Percentiles rank a stretch among this genome's conserved stretches.
phyloP scores from a whole-genome alignment of 53 echinoderm and acorn worm genomes.

The Paracentrotus lividus region DNA sequence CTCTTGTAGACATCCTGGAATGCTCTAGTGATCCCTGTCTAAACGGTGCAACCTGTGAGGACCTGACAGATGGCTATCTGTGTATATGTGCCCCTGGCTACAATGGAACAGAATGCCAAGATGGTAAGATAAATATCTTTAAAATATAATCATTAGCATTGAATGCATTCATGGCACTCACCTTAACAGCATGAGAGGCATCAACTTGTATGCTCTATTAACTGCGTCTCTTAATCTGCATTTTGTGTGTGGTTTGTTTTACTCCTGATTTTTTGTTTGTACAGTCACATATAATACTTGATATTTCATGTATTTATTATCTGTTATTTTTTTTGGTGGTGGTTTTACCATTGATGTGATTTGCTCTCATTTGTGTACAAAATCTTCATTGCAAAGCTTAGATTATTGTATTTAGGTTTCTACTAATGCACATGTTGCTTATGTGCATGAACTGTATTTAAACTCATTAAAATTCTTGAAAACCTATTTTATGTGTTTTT shows the following conservation, averaged over 20 bases:
- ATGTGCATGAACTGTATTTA: too few relatives aligned
- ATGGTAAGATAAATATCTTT: background rate
- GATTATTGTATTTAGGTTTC: too few relatives aligned
- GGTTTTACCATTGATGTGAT: background rate
- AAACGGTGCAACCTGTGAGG: conserved; percentile 56
- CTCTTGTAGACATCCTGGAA: conserved; percentile 35
- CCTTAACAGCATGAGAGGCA: background rate
- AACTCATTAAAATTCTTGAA: too few relatives aligned
- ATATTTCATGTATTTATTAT: background rate
- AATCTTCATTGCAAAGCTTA: too few relatives aligned
- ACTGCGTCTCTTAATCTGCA: background rate
- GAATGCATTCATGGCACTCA: background rate
- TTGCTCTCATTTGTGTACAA: background rate
- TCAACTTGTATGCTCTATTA: background rate
- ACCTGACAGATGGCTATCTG: background rate
- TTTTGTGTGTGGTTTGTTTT: background rate
- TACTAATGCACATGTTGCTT: too few relatives aligned
- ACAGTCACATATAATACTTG: background rate
- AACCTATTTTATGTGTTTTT: background rate
- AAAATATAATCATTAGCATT: background rate
- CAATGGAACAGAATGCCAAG: conserved; percentile 10
- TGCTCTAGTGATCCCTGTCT: conserved; percentile 43
- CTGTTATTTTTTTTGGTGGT: background rate
- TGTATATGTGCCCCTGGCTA: conserved; percentile 52
- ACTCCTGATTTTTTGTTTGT: too few relatives aligned